Evolutionary conservation across 2,888 invertebrate genomes (phyloP).

Genomic region (Drosophila picticornis): DNA sequence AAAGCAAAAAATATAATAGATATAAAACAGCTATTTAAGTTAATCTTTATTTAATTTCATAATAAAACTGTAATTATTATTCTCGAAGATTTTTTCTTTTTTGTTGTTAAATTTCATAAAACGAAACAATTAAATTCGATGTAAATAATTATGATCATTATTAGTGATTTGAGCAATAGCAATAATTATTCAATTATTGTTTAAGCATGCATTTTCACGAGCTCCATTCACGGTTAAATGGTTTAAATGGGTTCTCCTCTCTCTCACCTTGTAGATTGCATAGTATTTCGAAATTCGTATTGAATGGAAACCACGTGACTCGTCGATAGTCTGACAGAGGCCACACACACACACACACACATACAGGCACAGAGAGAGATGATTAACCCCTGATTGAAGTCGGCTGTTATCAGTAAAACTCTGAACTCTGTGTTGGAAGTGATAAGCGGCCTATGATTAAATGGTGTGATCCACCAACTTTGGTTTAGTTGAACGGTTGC

Average conservation of each 20-base stretch:
- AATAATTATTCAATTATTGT: background rate
- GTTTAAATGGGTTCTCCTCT: background rate
- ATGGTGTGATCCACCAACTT: constrained; percentile 28
- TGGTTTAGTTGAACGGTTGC: constrained; percentile 45
- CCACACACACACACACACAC: background rate
- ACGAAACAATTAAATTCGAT: background rate
- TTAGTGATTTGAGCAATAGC: background rate
- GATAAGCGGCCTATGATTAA: constrained; percentile 35
- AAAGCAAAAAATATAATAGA: background rate
- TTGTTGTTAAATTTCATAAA: background rate
- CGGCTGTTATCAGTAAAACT: constrained; percentile 38
- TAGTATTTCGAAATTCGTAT: constrained; percentile 5
- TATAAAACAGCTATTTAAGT: background rate
- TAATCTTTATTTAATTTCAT: background rate
- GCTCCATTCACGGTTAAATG: background rate
- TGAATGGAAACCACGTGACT: constrained; percentile 44
- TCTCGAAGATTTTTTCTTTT: background rate
- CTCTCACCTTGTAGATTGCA: constrained; percentile 2
- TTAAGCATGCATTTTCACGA: background rate
- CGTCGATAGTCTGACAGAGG: constrained; percentile 16
- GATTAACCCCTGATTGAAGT: constrained; percentile 24
- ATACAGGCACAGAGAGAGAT: background rate
- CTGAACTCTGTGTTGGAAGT: constrained; percentile 11
- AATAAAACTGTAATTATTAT: background rate
- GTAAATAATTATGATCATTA: background rate